Evolutionary conservation across 1,140 invertebrate species (phyloP).

Genomic region (Diorhabda sublineata): DNA sequence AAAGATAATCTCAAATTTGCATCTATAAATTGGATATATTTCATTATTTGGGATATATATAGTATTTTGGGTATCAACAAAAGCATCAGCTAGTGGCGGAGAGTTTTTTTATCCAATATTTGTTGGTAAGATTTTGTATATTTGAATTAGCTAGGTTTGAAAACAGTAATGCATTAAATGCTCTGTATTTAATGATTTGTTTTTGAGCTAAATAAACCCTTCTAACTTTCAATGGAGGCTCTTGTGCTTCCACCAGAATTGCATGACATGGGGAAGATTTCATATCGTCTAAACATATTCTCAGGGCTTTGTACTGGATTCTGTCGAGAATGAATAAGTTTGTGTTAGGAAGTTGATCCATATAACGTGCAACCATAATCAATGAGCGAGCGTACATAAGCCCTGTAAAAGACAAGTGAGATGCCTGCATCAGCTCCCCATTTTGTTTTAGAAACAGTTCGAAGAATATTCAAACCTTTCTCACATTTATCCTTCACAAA

Average conservation of each 20-base stretch:
- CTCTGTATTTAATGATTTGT: not conserved
- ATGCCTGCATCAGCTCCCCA: not conserved
- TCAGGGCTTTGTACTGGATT: slow-evolving; percentile 3
- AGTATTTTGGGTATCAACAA: too few species aligned
- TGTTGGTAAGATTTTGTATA: too few species aligned
- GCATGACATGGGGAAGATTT: not conserved
- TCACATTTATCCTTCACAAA: not conserved
- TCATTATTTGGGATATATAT: too few species aligned
- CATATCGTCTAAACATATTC: not conserved
- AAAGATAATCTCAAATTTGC: too few species aligned
- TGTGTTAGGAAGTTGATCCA: not conserved
- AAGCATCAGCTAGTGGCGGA: too few species aligned
- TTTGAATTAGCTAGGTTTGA: too few species aligned
- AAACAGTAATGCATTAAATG: not conserved
- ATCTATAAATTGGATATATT: too few species aligned
- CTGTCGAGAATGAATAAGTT: not conserved
- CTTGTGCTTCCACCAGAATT: slow-evolving; percentile 9
- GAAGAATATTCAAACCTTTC: not conserved
- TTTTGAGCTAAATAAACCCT: not conserved
- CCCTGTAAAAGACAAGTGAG: not conserved
- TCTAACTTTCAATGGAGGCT: not conserved
- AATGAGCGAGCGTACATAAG: not conserved
- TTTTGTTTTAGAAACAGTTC: not conserved
- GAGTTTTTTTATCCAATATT: too few species aligned
- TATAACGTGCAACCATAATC: not conserved